phyloP scores from a whole-genome alignment of 2,888 invertebrate species.

The Lumbricus terrestris region DNA sequence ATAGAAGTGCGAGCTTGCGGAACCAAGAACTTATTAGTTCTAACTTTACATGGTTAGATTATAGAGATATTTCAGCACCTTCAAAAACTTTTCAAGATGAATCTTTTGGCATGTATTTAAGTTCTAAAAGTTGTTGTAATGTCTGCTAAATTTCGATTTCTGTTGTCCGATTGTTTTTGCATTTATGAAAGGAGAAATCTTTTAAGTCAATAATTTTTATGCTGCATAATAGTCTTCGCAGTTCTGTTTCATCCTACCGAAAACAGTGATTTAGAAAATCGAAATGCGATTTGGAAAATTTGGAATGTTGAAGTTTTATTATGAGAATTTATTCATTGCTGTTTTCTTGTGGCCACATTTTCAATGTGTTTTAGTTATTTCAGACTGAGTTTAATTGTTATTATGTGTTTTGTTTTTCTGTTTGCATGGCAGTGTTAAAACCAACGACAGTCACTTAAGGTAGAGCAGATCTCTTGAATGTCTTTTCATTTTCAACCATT shows the following conservation, averaged over 20 bases:
- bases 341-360: background rate
- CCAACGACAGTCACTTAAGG: constrained; percentile 4
- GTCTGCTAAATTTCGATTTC: background rate
- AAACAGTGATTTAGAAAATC: background rate
- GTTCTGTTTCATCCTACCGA: background rate
- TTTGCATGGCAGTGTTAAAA: constrained; percentile 18
- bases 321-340: background rate
- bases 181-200: too few species aligned
- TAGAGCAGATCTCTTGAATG: background rate
- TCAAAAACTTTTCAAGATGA: too few species aligned
- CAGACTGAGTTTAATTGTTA: background rate
- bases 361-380: background rate
- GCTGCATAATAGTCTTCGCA: background rate
- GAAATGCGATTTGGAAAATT: background rate
- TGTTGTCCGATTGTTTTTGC: background rate
- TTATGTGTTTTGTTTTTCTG: background rate
- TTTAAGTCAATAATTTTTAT: too few species aligned
- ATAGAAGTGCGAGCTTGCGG: too few species aligned
- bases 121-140: background rate
- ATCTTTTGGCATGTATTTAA: background rate
- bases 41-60: too few species aligned
- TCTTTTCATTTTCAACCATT: background rate
- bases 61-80: too few species aligned
- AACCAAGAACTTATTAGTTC: too few species aligned
- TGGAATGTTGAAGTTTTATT: background rate